These are phyloP conservation scores for Anniella stebbinsi DNA, from an alignment of 2,797 vertebrate genomes.

Conservation along the genomic window DNA sequence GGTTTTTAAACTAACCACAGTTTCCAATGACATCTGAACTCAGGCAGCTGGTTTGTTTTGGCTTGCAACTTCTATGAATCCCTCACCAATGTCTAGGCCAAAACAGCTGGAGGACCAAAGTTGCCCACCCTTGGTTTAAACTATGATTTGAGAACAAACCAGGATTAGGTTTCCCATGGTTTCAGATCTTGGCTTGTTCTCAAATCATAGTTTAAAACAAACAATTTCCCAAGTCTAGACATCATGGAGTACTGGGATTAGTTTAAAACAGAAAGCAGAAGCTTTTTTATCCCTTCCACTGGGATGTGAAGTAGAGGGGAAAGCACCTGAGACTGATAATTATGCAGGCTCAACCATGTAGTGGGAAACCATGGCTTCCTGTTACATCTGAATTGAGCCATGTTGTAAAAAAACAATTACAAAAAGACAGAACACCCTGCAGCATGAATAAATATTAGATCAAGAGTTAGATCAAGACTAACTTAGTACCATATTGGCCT, in stretches of 20 bases:
- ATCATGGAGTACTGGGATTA: background rate
- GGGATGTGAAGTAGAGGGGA: too few species aligned
- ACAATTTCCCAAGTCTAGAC: background rate
- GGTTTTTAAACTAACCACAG: background rate
- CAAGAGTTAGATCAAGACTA: background rate
- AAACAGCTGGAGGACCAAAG: too few species aligned
- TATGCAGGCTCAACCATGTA: background rate
- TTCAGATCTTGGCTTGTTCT: background rate
- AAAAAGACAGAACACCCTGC: background rate
- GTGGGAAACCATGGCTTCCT: background rate
- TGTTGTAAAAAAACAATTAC: background rate
- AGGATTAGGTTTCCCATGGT: background rate
- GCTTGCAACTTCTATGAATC: too few species aligned
- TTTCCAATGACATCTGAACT: background rate
- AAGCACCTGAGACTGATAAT: too few species aligned
- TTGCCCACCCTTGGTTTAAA: too few species aligned
- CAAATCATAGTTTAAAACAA: background rate
- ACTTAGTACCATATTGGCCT: background rate
- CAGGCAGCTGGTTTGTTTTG: background rate
- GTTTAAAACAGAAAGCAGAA: background rate
- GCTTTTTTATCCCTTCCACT: background rate
- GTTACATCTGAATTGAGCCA: background rate
- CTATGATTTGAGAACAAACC: background rate
- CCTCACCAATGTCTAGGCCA: too few species aligned
- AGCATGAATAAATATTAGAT: background rate